Evolutionary conservation across 2,888 invertebrate genomes (phyloP).

Genomic region (Tillus elongatus): DNA sequence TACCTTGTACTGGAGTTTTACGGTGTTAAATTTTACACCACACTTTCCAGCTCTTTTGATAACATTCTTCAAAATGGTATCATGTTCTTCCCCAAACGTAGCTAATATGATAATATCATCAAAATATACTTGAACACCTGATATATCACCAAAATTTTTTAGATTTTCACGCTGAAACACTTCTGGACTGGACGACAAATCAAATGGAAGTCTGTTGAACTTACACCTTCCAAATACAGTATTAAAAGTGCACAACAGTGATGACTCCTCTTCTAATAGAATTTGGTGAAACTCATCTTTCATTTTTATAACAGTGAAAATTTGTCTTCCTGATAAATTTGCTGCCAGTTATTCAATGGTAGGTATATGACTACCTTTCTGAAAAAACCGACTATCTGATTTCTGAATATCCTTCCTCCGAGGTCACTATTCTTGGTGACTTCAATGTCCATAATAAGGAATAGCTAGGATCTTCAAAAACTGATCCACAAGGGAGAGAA

Average conservation of each 20-base stretch:
- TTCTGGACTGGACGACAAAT: no score
- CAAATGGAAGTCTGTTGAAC: constrained; percentile 25
- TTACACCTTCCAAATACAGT: constrained; percentile 28
- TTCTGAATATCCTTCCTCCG: no score
- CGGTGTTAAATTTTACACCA: constrained; percentile 10
- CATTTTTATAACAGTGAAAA: constrained; percentile 26
- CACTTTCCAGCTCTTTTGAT: constrained; percentile 7
- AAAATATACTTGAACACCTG: constrained; percentile 14
- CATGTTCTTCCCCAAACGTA: constrained; percentile 12
- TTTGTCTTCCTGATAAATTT: constrained; percentile 23
- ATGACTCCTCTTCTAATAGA: constrained; percentile 22
- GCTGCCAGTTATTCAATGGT: constrained; percentile 26
- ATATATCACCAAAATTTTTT: no score
- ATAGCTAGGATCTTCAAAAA: no score
- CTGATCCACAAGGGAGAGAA: no score
- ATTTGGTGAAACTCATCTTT: no score
- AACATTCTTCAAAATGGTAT: constrained; percentile 8
- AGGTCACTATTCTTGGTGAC: no score
- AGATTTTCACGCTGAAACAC: no score
- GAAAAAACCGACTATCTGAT: no score
- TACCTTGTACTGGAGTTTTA: neutral
- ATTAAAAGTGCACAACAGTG: constrained; percentile 25
- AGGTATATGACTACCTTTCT: no score
- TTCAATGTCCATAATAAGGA: no score
- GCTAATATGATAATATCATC: no score